Conservation (phyloP, 30 jellyfish, hydroid and myxozoan genomes). For the Turritopsis rubra region DNA sequence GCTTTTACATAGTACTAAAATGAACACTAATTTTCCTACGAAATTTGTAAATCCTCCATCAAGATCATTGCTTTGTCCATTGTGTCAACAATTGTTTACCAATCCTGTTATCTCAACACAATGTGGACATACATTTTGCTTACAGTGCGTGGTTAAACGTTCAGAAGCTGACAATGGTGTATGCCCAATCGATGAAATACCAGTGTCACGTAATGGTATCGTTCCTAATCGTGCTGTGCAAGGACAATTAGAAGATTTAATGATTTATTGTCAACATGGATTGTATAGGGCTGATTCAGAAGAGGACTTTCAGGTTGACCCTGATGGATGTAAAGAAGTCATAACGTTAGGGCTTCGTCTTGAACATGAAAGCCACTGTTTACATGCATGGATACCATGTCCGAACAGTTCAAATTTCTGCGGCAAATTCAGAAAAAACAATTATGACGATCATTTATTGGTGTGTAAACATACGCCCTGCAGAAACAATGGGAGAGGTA, state of each 20-base stretch:
- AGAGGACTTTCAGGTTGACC: conserved; percentile 69
- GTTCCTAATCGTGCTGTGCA: conserved; percentile 75
- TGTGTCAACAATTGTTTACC: conserved; percentile 52
- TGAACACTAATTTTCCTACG: conserved; percentile 35
- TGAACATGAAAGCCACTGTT: conserved; percentile 65
- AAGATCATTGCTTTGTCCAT: conserved; percentile 68
- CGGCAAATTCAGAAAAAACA: conserved; percentile 74
- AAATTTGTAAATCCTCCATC: conserved; percentile 80
- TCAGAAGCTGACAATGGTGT: background rate
- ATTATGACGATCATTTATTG: conserved; percentile 52
- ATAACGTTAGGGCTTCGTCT: conserved; percentile 46
- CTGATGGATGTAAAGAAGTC: conserved; percentile 64
- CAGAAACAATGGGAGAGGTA: conserved; percentile 43
- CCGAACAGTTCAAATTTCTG: conserved; percentile 85
- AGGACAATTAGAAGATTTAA: conserved; percentile 76
- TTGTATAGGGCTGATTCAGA: conserved; percentile 61
- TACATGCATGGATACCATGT: conserved; percentile 71
- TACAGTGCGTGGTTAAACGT: conserved; percentile 30
- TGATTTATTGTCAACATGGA: conserved; percentile 71
- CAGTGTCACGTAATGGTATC: conserved; percentile 29
- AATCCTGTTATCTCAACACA: conserved; percentile 76
- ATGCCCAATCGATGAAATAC: conserved; percentile 66
- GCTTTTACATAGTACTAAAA: background rate
- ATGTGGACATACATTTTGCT: conserved; percentile 90
- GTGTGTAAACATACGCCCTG: conserved; percentile 53